Percentiles rank a stretch among this genome's conserved stretches.
phyloP scores from a whole-genome alignment of 2,797 vertebrate species.

The Gymnoscopelus microlampas region DNA sequence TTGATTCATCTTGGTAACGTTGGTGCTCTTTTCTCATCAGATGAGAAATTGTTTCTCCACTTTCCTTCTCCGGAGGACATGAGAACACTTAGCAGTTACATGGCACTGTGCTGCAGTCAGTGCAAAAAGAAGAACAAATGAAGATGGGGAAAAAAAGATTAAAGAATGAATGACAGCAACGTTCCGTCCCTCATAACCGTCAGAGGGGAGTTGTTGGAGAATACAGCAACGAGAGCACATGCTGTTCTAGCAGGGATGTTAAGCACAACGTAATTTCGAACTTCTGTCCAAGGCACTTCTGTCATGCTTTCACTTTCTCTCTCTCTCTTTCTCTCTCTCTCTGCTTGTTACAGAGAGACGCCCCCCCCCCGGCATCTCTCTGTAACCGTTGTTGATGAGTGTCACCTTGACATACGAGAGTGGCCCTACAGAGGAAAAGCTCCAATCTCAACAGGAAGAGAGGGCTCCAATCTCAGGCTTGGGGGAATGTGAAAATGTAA shows the following conservation, averaged over 20 bases:
- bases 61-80: too few species aligned
- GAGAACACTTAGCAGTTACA: too few species aligned
- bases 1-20: neutral
- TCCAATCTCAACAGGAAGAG: conserved; percentile 29
- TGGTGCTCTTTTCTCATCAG: too few species aligned
- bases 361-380: conserved; percentile 4
- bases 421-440: conserved; percentile 36
- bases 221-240: neutral
- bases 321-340: neutral
- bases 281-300: neutral
- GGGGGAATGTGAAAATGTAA: conserved; percentile 17
- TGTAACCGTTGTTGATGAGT: conserved; percentile 37
- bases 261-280: neutral
- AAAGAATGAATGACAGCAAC: too few species aligned
- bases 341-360: conserved; percentile 11
- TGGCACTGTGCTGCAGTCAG: too few species aligned
- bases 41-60: too few species aligned
- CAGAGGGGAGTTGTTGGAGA: too few species aligned
- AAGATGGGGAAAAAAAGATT: too few species aligned
- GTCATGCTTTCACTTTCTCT: neutral
- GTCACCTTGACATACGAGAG: conserved; percentile 37
- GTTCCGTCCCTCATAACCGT: too few species aligned
- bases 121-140: too few species aligned
- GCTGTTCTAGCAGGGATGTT: neutral
- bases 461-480: conserved; percentile 15